phyloP scores from a whole-genome alignment of 2,888 invertebrate species.

The Pristionchus fissidentatus region DNA sequence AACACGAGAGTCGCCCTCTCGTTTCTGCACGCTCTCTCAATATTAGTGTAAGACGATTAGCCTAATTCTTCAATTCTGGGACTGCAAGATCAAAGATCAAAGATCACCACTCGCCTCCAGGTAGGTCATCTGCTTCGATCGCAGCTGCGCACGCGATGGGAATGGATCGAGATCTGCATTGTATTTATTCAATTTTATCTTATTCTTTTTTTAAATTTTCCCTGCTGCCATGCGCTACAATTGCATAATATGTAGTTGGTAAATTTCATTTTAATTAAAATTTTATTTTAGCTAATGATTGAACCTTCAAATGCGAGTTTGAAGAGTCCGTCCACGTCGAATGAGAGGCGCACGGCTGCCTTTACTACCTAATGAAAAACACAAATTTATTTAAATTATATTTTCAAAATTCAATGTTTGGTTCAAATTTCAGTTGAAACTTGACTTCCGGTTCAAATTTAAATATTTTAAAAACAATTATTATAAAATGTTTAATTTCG shows the following conservation, averaged over 20 bases:
- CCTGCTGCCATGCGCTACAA: background rate
- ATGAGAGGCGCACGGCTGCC: slow-evolving; percentile 77
- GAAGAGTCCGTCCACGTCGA: slow-evolving; percentile 78
- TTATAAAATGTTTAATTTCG: too few relatives aligned
- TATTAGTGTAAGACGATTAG: background rate
- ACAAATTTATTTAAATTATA: background rate
- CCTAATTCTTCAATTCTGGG: background rate
- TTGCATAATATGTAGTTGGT: too few relatives aligned
- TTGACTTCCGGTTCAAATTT: background rate
- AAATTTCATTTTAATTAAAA: background rate
- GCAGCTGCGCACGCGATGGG: slow-evolving; percentile 77
- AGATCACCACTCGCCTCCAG: slow-evolving; percentile 70
- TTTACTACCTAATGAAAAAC: slow-evolving; percentile 75
- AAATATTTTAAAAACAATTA: too few relatives aligned
- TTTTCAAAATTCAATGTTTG: background rate
- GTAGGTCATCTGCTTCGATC: slow-evolving; percentile 77
- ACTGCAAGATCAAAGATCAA: slow-evolving; percentile 42
- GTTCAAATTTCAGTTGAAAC: background rate
- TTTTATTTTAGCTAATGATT: background rate
- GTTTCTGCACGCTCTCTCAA: too few relatives aligned
- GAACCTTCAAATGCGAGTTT: slow-evolving; percentile 73
- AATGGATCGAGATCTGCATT: slow-evolving; percentile 77
- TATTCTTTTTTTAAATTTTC: background rate
- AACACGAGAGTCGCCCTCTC: too few relatives aligned
- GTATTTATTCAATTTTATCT: too few relatives aligned